Conservation (phyloP, 2,888 invertebrate species). For the Drosophila meridionalis region DNA sequence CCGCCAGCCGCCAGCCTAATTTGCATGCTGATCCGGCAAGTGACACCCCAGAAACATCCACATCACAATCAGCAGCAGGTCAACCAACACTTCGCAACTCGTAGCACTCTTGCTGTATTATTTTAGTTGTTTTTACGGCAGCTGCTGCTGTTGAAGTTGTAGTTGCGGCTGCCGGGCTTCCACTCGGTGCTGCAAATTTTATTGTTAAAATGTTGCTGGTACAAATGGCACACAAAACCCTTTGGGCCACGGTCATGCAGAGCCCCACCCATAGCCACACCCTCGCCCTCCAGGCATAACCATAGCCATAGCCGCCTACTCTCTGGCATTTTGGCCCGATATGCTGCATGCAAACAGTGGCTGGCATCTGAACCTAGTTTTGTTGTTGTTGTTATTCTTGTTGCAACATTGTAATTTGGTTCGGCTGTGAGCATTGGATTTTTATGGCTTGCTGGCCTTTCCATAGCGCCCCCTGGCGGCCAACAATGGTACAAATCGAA, state of each 20-base stretch:
- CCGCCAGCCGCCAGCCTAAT: slow-evolving; percentile 54
- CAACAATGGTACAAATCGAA: slow-evolving; percentile 46
- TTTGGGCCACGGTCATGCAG: slow-evolving; percentile 31
- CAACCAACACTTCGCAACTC: slow-evolving; percentile 43
- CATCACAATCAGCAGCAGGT: slow-evolving; percentile 29
- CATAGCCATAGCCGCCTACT: neutral
- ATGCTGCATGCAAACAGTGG: slow-evolving; percentile 49
- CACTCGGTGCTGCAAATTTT: slow-evolving; percentile 49
- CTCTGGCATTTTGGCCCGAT: slow-evolving; percentile 4
- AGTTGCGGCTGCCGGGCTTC: slow-evolving; percentile 17
- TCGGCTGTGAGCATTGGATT: slow-evolving; percentile 51
- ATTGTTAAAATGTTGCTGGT: slow-evolving; percentile 57
- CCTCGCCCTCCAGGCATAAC: neutral
- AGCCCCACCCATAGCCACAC: neutral
- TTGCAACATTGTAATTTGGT: slow-evolving; percentile 71
- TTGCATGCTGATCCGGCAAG: slow-evolving; percentile 58
- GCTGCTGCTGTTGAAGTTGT: slow-evolving; percentile 6
- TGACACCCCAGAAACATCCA: slow-evolving; percentile 35
- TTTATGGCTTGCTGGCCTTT: slow-evolving; percentile 62
- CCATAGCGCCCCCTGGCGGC: slow-evolving; percentile 32
- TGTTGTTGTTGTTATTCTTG: slow-evolving; percentile 35
- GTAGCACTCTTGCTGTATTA: slow-evolving; percentile 18
- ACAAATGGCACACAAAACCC: slow-evolving; percentile 42
- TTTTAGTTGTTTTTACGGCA: slow-evolving; percentile 10
- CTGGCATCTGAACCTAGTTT: slow-evolving; percentile 28